A percentile compares a stretch with the other conserved stretches of the same genome.
phyloP scores from a whole-genome alignment of 2,797 vertebrate genomes.

The Pipistrellus pygmaeus region DNA sequence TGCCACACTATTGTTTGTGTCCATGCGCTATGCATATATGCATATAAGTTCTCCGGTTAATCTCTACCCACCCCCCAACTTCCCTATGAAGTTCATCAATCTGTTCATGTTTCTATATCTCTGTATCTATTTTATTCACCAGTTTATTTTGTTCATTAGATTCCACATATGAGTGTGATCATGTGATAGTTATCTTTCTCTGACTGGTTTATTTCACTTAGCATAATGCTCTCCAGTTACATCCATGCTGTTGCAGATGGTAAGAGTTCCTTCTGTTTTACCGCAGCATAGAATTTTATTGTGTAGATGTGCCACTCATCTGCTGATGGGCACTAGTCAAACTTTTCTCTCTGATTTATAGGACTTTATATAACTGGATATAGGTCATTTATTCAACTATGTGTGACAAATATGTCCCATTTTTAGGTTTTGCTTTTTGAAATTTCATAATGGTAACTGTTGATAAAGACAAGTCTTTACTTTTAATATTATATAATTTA shows the following conservation, averaged over 20 bases:
- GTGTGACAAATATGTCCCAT: neutral
- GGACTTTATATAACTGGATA: neutral
- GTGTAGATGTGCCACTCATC: too few species aligned
- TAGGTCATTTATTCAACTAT: neutral
- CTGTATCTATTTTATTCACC: neutral
- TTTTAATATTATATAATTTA: neutral
- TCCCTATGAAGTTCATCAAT: too few species aligned
- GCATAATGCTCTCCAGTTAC: too few species aligned
- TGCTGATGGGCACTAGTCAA: too few species aligned
- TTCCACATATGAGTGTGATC: neutral
- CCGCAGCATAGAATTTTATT: too few species aligned
- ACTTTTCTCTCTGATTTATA: neutral
- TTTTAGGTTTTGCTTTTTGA: neutral
- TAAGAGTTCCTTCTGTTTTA: too few species aligned
- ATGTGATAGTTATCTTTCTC: too few species aligned
- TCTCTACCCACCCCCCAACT: too few species aligned
- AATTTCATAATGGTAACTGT: neutral
- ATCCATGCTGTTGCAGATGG: too few species aligned
- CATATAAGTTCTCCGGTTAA: too few species aligned
- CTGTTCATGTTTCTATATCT: too few species aligned
- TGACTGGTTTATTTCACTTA: too few species aligned
- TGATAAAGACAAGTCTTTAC: neutral
- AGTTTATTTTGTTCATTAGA: neutral
- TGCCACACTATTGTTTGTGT: neutral
- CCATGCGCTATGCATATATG: neutral